phyloP scores from a whole-genome alignment of 2,113 vertebrate species.

The Nannobrachium achirus region DNA sequence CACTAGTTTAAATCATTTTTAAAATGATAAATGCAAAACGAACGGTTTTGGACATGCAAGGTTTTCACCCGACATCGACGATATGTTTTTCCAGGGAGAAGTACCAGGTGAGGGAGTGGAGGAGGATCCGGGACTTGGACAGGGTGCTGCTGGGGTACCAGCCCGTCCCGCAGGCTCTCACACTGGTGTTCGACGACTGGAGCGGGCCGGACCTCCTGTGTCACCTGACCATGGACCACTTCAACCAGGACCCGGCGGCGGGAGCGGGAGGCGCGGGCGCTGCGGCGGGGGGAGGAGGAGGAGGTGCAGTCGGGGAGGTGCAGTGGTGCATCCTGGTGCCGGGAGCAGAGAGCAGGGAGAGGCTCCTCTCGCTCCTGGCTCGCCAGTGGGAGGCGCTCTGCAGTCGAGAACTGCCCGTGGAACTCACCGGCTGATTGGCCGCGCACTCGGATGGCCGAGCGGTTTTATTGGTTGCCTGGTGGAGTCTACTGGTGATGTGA shows the following conservation, averaged over 20 bases:
- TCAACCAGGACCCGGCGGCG: conserved; percentile 72
- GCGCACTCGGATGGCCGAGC: neutral
- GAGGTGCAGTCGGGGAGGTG: conserved; percentile 80
- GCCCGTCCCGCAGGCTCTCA: conserved; percentile 93
- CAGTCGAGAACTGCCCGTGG: conserved; percentile 93
- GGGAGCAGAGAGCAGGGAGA: conserved; percentile 91
- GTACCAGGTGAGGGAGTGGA: conserved; percentile 89
- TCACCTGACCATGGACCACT: conserved; percentile 92
- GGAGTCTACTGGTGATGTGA: neutral
- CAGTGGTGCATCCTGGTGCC: conserved; percentile 97
- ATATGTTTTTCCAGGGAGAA: conserved; percentile 81
- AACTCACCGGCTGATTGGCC: conserved; percentile 86
- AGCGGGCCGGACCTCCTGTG: conserved; percentile 92
- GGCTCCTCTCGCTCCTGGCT: conserved; percentile 91
- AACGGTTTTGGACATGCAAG: no score
- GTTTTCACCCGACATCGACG: no score
- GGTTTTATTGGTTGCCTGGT: neutral
- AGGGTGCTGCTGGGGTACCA: conserved; percentile 96
- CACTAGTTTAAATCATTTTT: no score
- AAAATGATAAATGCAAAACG: no score
- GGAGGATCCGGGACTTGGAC: conserved; percentile 92
- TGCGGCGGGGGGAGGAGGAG: conserved; percentile 30
- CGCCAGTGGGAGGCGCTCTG: conserved; percentile 96
- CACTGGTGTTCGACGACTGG: conserved; percentile 94
- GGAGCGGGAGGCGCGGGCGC: conserved; percentile 55